Percentiles rank a stretch among this genome's conserved stretches.
Evolutionary conservation across 2,113 vertebrate species (phyloP).

Genomic region (Python bivittatus): DNA sequence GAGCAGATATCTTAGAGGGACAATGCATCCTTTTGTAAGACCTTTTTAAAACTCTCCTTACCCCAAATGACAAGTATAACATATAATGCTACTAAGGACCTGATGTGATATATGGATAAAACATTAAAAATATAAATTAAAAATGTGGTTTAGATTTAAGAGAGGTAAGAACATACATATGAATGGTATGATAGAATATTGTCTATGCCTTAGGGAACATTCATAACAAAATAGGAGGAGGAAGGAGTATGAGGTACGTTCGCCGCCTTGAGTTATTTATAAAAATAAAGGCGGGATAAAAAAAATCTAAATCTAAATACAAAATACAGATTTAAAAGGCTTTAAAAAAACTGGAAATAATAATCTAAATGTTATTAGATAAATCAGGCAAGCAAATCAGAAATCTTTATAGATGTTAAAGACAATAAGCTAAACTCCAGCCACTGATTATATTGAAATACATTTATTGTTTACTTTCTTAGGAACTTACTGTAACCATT

Average conservation of each 20-base stretch:
- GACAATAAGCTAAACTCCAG: slow-evolving; percentile 44
- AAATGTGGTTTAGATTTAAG: not conserved
- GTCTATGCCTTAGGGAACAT: slow-evolving; percentile 21
- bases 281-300: too few species aligned
- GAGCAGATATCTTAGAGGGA: not conserved
- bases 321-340: slow-evolving; percentile 41
- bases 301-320: too few species aligned
- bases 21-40: slow-evolving; percentile 5
- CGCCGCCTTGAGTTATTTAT: too few species aligned
- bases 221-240: too few species aligned
- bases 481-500: slow-evolving; percentile 43
- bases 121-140: not conserved
- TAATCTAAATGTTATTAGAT: slow-evolving; percentile 74
- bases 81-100: slow-evolving; percentile 3
- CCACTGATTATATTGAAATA: slow-evolving; percentile 20
- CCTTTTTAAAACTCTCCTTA: slow-evolving; percentile 70
- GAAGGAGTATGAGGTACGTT: too few species aligned
- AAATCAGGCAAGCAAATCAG: slow-evolving; percentile 77
- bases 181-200: slow-evolving; percentile 25
- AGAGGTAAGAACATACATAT: slow-evolving; percentile 8
- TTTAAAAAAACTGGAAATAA: slow-evolving; percentile 70
- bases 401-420: slow-evolving; percentile 63
- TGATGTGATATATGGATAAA: not conserved
- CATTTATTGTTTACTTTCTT: slow-evolving; percentile 47
- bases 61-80: slow-evolving; percentile 39